Percentiles rank a stretch among this genome's conserved stretches.
phyloP scores from a whole-genome alignment of 2,797 vertebrate species.

The Chiroxiphia lanceolata region DNA sequence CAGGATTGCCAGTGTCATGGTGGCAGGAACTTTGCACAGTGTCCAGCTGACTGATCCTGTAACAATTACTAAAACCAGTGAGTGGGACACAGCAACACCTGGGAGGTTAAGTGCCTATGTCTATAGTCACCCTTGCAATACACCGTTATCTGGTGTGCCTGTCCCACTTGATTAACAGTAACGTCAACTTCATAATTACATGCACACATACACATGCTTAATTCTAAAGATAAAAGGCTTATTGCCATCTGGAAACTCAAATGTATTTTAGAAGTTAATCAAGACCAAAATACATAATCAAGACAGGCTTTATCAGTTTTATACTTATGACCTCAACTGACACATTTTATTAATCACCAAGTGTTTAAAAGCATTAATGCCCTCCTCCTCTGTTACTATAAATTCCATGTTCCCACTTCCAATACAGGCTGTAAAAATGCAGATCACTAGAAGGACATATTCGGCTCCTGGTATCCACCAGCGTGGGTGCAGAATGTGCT shows the following conservation, averaged over 20 bases:
- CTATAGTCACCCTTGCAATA: neutral
- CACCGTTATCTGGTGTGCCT: neutral
- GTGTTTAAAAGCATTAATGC: conserved; percentile 10
- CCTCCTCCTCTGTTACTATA: conserved; percentile 32
- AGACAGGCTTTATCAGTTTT: neutral
- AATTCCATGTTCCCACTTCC: conserved; percentile 8
- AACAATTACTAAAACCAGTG: neutral
- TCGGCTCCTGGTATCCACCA: neutral
- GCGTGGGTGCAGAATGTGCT: neutral
- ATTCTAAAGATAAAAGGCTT: neutral
- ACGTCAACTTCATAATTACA: neutral
- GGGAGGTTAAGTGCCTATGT: rapidly evolving
- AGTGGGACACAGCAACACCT: neutral
- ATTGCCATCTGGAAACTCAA: neutral
- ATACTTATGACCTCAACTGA: conserved; percentile 25
- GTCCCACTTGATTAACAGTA: neutral
- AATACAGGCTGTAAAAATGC: conserved; percentile 16
- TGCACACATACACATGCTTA: neutral
- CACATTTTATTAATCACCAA: conserved; percentile 46
- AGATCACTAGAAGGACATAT: neutral
- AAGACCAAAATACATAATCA: conserved; percentile 17
- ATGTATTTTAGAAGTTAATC: neutral
- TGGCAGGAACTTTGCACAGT: neutral
- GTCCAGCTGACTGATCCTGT: neutral
- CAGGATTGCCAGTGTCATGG: rapidly evolving